Base-by-base conservation (phyloP, 2,113 vertebrate genomes). In the Podarcis cretensis region DNA sequence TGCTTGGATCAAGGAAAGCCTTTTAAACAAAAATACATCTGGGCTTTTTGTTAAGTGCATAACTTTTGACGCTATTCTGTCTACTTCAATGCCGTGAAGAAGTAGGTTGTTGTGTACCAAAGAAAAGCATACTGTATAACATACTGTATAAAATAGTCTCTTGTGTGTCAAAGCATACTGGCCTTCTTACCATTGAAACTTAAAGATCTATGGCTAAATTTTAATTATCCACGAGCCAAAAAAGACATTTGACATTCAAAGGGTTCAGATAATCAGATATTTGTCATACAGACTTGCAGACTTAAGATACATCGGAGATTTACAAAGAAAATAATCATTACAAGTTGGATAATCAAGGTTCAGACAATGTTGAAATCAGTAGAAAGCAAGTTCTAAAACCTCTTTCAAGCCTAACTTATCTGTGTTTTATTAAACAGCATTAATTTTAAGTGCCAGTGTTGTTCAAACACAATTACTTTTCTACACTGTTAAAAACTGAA, bases 401-500 rank as follows among this genome's bases (percentile, higher is more conserved):
- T 20, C 6, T 87, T 81, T 69, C 18, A 16, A 40, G 9, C 65
- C 74, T 57, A 78, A 71, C 63, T 85, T 18, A 30, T 21, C 1
- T 0, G 8, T 4, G 6, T 90, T 81, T 32, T 32, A n/a, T 91
- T 89, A n/a, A 85, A 59, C 16, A 88, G 68, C 81, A 59, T 66
- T 83, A 83, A 87, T 93, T 85, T 92, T 82, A 65, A 84, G 48
- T 14, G 6, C 35, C 4, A 30, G 68, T 37, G 87, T 88, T 68
- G 59, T 81, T 80, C 54, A 3, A 7, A 91, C 86, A 59, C 27
- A 82, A 43, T 66, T 81, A 16, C 43, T 43, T 89, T 92, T 90
- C 59, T 74, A 86, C 35, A 89, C 89, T 89, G 91, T 81, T 76
- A 71, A 88, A 43, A 65, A 85, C 74, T 89, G 32, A 87, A 48